Percentiles rank a stretch among this genome's conserved stretches.
Conservation (phyloP, 2,888 invertebrate species). For the Pachymerium ferrugineum region DNA sequence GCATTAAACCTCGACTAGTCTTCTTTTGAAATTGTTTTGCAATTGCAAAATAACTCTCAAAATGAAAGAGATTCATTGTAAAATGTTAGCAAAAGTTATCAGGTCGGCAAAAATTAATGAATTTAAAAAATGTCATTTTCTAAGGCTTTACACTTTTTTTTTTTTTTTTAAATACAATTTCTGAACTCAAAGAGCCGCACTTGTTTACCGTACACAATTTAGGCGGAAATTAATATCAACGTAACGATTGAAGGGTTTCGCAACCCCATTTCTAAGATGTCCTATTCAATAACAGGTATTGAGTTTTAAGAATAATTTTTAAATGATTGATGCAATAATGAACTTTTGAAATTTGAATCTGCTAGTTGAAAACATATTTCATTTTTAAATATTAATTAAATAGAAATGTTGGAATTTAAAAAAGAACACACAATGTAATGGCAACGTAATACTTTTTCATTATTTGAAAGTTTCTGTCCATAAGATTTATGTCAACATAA, state of each 20-base stretch:
- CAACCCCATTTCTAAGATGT: not conserved
- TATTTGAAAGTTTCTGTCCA: not conserved
- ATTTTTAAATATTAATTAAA: no score
- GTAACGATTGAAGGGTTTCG: not conserved
- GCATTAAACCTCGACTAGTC: no score
- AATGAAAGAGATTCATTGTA: no score
- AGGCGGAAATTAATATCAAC: conserved; percentile 6
- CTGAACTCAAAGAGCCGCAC: not conserved
- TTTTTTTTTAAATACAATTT: not conserved
- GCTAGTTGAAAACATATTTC: no score
- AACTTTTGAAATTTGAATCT: no score
- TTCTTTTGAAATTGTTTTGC: no score
- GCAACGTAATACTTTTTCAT: not conserved
- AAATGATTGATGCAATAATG: no score
- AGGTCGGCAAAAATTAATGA: not conserved
- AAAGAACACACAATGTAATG: no score
- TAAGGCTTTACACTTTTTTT: not conserved
- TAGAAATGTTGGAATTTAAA: no score
- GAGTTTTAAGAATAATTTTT: not conserved
- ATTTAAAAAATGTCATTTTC: not conserved
- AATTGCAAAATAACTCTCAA: no score
- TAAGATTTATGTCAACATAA: conserved; percentile 2
- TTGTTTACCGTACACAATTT: not conserved
- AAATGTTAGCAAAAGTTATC: no score
- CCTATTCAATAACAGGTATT: not conserved